phyloP scores from a whole-genome alignment of 2,113 vertebrate species.

The Lucifuga dentata region DNA sequence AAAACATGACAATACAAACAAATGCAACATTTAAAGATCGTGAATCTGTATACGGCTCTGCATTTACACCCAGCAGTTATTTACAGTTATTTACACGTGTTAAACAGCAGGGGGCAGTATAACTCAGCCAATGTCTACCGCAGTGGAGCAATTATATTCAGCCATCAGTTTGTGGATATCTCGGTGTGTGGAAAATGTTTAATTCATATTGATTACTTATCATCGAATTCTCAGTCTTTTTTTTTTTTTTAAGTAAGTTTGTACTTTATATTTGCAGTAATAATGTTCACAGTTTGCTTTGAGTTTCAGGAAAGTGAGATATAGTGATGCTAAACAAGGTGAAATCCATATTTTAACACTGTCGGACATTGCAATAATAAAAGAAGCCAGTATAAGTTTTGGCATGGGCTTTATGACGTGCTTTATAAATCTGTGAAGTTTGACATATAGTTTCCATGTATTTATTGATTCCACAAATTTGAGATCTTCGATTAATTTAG shows the following conservation, averaged over 20 bases:
- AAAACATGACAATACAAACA: no score
- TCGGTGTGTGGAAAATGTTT: not conserved
- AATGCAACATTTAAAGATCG: no score
- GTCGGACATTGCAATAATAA: not conserved
- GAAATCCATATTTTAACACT: not conserved
- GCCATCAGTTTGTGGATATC: not conserved
- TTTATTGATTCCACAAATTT: not conserved
- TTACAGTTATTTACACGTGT: not conserved
- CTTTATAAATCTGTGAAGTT: not conserved
- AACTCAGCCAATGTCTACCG: not conserved
- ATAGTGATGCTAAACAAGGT: not conserved
- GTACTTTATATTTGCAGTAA: no score
- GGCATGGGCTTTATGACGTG: no score
- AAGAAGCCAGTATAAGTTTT: not conserved
- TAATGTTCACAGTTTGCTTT: not conserved
- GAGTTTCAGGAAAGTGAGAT: no score
- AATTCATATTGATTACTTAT: not conserved
- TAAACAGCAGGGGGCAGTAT: constrained; percentile 65
- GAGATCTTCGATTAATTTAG: no score
- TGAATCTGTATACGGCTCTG: no score
- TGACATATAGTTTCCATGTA: not conserved
- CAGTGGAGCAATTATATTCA: not conserved
- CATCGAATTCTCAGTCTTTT: not conserved
- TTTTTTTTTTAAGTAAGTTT: not conserved
- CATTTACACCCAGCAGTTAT: constrained; percentile 7